These are phyloP conservation scores for Equus przewalskii DNA, from an alignment of 2,113 vertebrate genomes.

Conservation along the genomic window DNA sequence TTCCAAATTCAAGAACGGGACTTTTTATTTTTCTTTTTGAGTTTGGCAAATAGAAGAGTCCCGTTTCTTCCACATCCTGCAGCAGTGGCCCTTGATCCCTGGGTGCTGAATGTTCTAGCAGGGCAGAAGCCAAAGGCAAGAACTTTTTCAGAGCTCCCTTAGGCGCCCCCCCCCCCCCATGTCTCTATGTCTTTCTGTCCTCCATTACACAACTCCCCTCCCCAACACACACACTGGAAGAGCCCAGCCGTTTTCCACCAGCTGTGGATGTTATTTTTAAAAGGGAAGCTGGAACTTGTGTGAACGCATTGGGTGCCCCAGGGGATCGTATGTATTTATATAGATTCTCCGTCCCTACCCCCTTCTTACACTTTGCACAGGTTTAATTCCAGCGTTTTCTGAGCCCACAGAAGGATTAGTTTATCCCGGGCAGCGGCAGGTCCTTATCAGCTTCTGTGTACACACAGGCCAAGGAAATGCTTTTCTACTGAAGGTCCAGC, in stretches of 20 bases:
- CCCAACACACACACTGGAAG: background rate
- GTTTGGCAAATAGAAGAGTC: background rate
- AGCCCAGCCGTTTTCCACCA: slow-evolving; percentile 70
- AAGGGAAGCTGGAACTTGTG: slow-evolving; percentile 78
- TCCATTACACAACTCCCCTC: slow-evolving; percentile 3
- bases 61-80: too few species aligned
- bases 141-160: background rate
- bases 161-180: too few species aligned
- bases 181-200: background rate
- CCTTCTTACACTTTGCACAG: background rate
- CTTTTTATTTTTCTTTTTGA: background rate
- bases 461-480: background rate
- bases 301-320: slow-evolving; percentile 38
- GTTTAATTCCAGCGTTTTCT: slow-evolving; percentile 43
- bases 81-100: background rate
- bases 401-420: background rate
- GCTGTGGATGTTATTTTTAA: slow-evolving; percentile 84
- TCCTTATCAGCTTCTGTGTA: background rate
- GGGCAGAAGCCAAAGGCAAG: background rate
- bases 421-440: background rate
- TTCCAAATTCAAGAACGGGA: background rate
- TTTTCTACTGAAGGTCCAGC: background rate
- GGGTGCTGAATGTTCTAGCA: background rate
- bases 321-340: slow-evolving; percentile 73
- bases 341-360: slow-evolving; percentile 26